Evolutionary conservation across 2,797 vertebrate species (phyloP), one percentile per base, ranked within the genome.

Genomic region (Pseudochaenichthys georgianus): DNA sequence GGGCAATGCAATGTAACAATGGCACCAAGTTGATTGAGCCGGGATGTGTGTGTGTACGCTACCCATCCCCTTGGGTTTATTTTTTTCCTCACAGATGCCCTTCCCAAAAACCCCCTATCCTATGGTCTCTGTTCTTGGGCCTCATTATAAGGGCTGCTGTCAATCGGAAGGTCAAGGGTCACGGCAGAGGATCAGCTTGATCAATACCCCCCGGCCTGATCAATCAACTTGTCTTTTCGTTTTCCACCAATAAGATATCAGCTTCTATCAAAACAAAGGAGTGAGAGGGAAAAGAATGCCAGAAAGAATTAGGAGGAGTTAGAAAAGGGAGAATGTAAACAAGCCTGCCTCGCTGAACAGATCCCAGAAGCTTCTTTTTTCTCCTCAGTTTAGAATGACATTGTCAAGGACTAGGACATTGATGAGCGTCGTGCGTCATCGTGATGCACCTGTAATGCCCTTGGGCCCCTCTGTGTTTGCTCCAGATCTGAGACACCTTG

Each of bases 1-100:
- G 93, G 92, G 84, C 91, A 87, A n/a, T 66, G 79, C 87, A 43
- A 84, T 80, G 85, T 84, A 94, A 94, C 92, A 94, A 94, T 93
- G 91, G 93, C 88, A 87, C 86, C 84, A 81, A 91, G 87, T 92
- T 91, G 87, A 91, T 92, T 90, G 89, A 88, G 89, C 83, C 58
- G 59, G 57, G 77, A 82, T 58, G 66, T 68, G 73, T 55, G 48
- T 55, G 75, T 45, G 13, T 53, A 64, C 42, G 73, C 78, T 86
- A 78, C 84, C 82, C 81, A 87, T 89, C 86, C 90, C 89, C 86
- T 78, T 82, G 86, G 90, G 87, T 85, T 84, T 81, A 54, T 87
- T 71, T 67, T 80, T 80, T 61, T 60, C 77, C 80, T 82, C 83
- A 80, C 89, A 91, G 83, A 90, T 85, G 83, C 85, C 80, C 73